Evolutionary conservation across 1,140 invertebrate genomes (phyloP).

Genomic region (Bombus confusus): DNA sequence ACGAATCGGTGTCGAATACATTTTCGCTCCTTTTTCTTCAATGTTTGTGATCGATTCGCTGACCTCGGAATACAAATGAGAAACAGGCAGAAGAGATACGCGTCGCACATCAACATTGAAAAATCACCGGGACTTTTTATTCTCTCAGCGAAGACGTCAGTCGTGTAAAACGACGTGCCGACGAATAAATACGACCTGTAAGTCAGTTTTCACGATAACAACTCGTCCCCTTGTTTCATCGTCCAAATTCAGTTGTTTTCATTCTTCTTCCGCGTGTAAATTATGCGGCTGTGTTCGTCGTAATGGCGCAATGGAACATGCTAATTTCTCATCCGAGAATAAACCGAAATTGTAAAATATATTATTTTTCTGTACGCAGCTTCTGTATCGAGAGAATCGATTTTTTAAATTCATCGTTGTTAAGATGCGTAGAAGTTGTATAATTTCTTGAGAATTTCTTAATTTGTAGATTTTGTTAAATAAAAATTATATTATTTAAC

Average conservation of each 20-base stretch:
- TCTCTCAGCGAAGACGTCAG: background rate
- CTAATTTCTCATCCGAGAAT: background rate
- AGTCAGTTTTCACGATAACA: constrained; percentile 15
- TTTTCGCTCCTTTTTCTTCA: background rate
- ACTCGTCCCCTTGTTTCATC: background rate
- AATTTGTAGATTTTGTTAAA: too few species aligned
- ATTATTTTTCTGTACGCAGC: background rate
- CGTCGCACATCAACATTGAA: background rate
- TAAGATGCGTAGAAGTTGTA: background rate
- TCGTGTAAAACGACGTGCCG: background rate
- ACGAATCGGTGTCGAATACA: constrained; percentile 40
- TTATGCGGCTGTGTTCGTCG: background rate
- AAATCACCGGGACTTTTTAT: constrained; percentile 13
- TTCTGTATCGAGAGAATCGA: background rate
- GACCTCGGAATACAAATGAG: constrained; percentile 43
- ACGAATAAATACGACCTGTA: constrained; percentile 1
- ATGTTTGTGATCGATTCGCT: constrained; percentile 9
- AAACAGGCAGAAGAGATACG: background rate
- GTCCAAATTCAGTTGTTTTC: background rate
- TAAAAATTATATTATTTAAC: too few species aligned
- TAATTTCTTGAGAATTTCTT: too few species aligned
- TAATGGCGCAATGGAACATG: background rate
- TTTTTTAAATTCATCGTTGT: background rate
- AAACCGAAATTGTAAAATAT: background rate
- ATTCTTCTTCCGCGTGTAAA: background rate